Evolutionary conservation across 2,113 vertebrate genomes (phyloP).

Genomic region (Prietella phreatophila): DNA sequence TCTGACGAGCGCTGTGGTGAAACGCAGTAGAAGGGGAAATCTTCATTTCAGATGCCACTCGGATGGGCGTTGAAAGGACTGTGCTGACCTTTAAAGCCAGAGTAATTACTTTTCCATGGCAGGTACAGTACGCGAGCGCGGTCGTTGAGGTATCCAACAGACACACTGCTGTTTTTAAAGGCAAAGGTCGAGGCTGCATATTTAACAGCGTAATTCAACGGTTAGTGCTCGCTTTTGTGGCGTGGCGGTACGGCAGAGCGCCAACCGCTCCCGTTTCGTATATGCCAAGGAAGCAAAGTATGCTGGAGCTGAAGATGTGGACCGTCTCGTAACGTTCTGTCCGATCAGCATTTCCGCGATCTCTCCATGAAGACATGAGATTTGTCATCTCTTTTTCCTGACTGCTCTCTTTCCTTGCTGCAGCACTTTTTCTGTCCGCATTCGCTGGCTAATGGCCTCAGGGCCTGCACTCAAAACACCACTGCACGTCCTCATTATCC

Average conservation of each 20-base stretch:
- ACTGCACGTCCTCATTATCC: conserved; percentile 42
- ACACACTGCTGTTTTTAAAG: conserved; percentile 29
- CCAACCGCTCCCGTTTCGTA: background rate
- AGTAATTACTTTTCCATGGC: conserved; percentile 51
- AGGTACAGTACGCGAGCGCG: conserved; percentile 35
- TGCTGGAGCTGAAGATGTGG: conserved; percentile 23
- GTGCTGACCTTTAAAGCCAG: conserved; percentile 46
- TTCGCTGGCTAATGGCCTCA: conserved; percentile 45
- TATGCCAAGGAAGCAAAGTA: background rate
- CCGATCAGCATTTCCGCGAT: conserved; percentile 62
- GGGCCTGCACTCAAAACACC: conserved; percentile 42
- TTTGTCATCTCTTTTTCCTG: conserved; percentile 70
- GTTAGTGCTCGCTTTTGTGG: background rate
- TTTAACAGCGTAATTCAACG: conserved; percentile 21
- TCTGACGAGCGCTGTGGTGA: conserved; percentile 39
- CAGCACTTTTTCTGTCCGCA: conserved; percentile 37
- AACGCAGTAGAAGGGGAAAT: conserved; percentile 41
- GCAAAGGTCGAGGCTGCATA: conserved; percentile 41
- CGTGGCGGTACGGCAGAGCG: background rate
- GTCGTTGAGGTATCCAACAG: conserved; percentile 1
- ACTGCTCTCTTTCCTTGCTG: conserved; percentile 60
- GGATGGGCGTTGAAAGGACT: conserved; percentile 26
- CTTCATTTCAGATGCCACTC: conserved; percentile 51
- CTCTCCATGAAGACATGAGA: conserved; percentile 63
- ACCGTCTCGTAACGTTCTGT: conserved; percentile 62